Evolutionary conservation across 64 coral and sea anemone genomes (phyloP).

Genomic region (Montipora sp.): DNA sequence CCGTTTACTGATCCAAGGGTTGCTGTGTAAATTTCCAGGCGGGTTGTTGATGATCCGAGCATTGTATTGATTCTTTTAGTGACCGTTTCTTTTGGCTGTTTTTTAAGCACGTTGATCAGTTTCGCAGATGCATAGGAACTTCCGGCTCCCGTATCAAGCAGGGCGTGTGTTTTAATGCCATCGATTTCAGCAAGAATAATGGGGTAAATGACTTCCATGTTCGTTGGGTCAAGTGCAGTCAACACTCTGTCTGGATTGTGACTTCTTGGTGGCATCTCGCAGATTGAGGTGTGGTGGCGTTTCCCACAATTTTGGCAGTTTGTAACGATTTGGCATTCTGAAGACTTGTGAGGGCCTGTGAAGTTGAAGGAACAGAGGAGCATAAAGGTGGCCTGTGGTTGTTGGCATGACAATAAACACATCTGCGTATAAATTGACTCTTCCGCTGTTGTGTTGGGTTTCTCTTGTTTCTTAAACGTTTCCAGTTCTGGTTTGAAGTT

Average conservation of each 20-base stretch:
- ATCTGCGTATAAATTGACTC: neutral
- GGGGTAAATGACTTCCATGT: slow-evolving; percentile 58
- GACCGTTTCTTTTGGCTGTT: slow-evolving; percentile 9
- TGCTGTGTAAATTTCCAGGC: neutral
- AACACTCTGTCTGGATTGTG: neutral
- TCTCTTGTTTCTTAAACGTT: neutral
- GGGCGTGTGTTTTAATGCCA: slow-evolving; percentile 39
- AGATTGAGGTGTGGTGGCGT: slow-evolving; percentile 51
- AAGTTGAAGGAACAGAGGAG: slow-evolving; percentile 26
- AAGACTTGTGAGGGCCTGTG: slow-evolving; percentile 27
- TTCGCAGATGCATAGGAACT: slow-evolving; percentile 48
- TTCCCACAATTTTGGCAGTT: slow-evolving; percentile 34
- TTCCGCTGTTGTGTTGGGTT: neutral
- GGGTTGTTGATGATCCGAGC: neutral
- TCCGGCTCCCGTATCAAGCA: slow-evolving; percentile 52
- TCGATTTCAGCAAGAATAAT: slow-evolving; percentile 50
- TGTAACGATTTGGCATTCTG: slow-evolving; percentile 41
- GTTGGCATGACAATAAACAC: neutral
- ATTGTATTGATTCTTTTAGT: slow-evolving; percentile 48
- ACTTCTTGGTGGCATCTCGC: neutral
- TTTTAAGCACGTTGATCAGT: slow-evolving; percentile 38
- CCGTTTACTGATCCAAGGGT: neutral
- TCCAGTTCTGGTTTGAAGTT: slow-evolving; percentile 2
- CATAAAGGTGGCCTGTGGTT: neutral
- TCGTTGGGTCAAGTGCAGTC: slow-evolving; percentile 35